A percentile compares a stretch with the other conserved stretches of the same genome.
These are phyloP conservation scores for Bembecia ichneumoniformis DNA, from an alignment of 2,888 invertebrate genomes.

Conservation along the genomic window DNA sequence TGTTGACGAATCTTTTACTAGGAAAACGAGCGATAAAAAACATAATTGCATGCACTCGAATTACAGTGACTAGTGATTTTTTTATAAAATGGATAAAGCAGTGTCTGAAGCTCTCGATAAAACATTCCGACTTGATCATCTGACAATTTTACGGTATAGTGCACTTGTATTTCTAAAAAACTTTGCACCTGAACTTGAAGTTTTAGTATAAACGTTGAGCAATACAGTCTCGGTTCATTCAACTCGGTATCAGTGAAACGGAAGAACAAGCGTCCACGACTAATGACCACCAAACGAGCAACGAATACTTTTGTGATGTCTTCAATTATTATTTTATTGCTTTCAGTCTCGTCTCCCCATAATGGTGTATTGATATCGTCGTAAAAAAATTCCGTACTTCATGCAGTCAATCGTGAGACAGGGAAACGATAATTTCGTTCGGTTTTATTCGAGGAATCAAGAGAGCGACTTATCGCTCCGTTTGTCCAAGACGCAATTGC, in stretches of 20 bases:
- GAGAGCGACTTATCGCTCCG: constrained; percentile 23
- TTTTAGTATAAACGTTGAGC: constrained; percentile 6
- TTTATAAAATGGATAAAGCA: too few relatives aligned
- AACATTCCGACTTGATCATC: constrained; percentile 7
- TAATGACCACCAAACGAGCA: constrained; percentile 11
- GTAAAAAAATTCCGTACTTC: constrained; percentile 3
- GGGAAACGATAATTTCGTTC: constrained; percentile 17
- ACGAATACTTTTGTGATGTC: not conserved
- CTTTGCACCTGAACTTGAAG: too few relatives aligned
- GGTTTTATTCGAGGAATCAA: constrained; percentile 19
- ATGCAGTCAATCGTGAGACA: constrained; percentile 14
- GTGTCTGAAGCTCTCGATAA: too few relatives aligned
- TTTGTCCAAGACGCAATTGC: constrained; percentile 27
- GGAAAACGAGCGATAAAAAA: too few relatives aligned
- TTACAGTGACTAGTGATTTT: too few relatives aligned
- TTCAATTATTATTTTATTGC: not conserved
- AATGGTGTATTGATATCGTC: constrained; percentile 12
- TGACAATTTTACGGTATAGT: constrained; percentile 37
- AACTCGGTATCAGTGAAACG: constrained; percentile 23
- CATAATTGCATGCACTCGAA: too few relatives aligned
- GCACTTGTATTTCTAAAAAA: constrained; percentile 2
- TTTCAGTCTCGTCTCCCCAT: constrained; percentile 1
- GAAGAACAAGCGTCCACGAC: constrained; percentile 11
- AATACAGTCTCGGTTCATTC: constrained; percentile 32
- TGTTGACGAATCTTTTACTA: too few relatives aligned